Base-by-base conservation (phyloP, 2,797 vertebrate genomes). In the Rhinella marina region DNA sequence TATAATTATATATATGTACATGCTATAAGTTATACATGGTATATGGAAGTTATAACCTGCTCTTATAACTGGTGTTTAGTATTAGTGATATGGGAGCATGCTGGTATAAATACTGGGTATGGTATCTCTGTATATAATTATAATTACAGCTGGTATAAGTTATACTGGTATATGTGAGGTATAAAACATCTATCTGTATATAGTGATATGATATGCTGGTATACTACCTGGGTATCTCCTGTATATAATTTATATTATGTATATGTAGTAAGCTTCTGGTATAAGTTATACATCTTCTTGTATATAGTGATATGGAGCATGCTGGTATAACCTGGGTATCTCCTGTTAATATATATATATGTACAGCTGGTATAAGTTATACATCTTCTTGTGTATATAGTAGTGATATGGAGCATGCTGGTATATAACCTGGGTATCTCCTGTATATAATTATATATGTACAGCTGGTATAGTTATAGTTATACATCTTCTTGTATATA, bases 121-220 rank as follows among this genome's bases (percentile, higher is more conserved):
- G 66, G 66, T 1, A 64, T 64, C 23, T 68, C n/a, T 27, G 64
- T 72, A 72, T 72, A 72, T 41, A 72, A 3, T 41, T 9, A 19
- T 72, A 72, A 72, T 72, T 70, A 70, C 66, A 16, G 29, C 68
- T 41, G 68, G 29, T 72, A 72, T 41, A 72, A 72, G 7, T 61
- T 61, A 61, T 61, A n/a, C 64, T 59, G 57, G 57, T n/a, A n/a
- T n/a, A n/a, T n/a, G n/a, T n/a, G n/a, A n/a, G n/a, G n/a, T n/a
- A n/a, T n/a, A n/a, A n/a, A n/a, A 2, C 19, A 62, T 62, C 21
- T 62, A n/a, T 23, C 59, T 62, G 21, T 23, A 23, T 23, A 23
- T 62, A 62, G 2, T 62, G 6, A 57, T 57, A 57, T 16, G n/a
- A 16, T 16, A 3, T 57, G 56, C 56, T 57, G 56, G 56, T 57